A percentile compares a stretch with the other conserved stretches of the same genome.
Conservation (phyloP, 2,113 vertebrate species). For the Delphinus delphis region DNA sequence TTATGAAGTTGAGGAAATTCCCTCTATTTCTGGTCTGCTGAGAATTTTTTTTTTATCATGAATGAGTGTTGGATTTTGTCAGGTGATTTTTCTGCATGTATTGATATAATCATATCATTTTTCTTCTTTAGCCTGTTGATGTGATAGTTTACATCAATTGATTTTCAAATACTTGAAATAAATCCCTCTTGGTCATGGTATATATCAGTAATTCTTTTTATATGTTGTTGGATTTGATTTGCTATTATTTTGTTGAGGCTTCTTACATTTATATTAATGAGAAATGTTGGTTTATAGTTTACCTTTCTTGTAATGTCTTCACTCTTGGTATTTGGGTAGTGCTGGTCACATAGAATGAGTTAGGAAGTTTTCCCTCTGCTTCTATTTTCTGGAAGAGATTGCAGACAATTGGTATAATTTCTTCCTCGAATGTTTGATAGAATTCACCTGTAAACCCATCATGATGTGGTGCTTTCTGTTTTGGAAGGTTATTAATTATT, state of each 20-base stretch:
- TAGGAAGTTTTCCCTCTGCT: neutral
- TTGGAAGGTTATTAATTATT: neutral
- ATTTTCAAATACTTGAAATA: neutral
- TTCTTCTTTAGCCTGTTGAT: neutral
- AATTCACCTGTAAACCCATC: neutral
- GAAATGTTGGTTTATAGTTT: neutral
- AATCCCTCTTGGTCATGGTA: neutral
- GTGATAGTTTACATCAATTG: neutral
- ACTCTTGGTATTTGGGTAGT: neutral
- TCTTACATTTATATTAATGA: neutral
- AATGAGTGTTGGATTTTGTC: neutral
- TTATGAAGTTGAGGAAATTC: neutral
- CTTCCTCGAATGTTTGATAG: neutral
- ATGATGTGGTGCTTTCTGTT: neutral
- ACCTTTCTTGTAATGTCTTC: neutral
- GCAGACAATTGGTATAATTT: neutral
- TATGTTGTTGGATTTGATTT: neutral
- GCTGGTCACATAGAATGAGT: neutral
- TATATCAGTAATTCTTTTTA: neutral
- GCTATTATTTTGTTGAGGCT: neutral
- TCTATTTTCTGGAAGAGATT: neutral
- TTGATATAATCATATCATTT: neutral
- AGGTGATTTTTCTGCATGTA: neutral
- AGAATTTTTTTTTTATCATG: neutral
- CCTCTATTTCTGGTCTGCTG: neutral